Evolutionary conservation across 1,140 invertebrate species (phyloP), one percentile per base, ranked within the genome.

Genomic region (Arctopsyche grandis): DNA sequence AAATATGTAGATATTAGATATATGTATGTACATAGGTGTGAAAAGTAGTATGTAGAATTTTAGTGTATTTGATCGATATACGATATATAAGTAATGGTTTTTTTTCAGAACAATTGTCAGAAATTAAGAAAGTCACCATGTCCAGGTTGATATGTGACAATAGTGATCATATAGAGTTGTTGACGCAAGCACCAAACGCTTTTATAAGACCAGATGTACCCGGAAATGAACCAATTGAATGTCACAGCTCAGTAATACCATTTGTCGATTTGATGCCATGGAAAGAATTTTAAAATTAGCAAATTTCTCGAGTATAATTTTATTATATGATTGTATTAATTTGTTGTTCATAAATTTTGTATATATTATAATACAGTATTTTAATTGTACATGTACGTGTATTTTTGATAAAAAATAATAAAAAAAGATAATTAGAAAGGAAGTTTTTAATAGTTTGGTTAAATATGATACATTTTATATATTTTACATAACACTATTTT

Each of bases 71-170:
- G 26, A 4, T 69, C 14, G n/a, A n/a, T n/a, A n/a, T n/a, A n/a
- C n/a, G n/a, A n/a, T n/a, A n/a, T n/a, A n/a, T n/a, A n/a, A n/a
- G n/a, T n/a, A n/a, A n/a, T n/a, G n/a, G n/a, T 69, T 38, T 29
- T 38, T 71, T 69, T 89, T 85, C 83, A 93, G 92, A 88, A 58
- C 95, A 97, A 87, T 83, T 96, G 73, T 83, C 88, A 60, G 91
- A 95, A 86, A 91, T 97, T 44, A 90, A 92, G 70, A 95, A 94
- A 83, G 89, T 90, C 0, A 90, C 91, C 0, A 84, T 96, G 44
- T 90, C 93, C 0, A 88, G 92, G 83, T 86, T 96, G 9, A 89
- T 96, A 46, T 97, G 95, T 83, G 93, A 96, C 83, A 96, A 96
- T 85, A 90, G 90, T 1, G 93, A 96, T 84, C 89, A 91, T 26